Base-by-base conservation (phyloP, 2,888 invertebrate species). In the Sarcophaga caerulescens region DNA sequence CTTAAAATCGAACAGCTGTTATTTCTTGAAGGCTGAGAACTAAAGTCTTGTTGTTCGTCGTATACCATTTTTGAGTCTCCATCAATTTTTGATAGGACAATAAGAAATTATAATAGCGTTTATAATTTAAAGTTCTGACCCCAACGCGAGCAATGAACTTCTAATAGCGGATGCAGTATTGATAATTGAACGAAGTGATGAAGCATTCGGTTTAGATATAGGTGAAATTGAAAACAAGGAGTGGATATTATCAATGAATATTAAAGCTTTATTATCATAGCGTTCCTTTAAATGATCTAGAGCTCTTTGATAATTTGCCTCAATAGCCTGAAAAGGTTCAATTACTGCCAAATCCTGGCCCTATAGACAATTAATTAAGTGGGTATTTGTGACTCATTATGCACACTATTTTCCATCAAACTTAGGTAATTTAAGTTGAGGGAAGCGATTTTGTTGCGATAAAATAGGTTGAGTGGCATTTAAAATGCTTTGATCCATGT, bases 31-130 rank as follows among this genome's bases (percentile, higher is more conserved):
- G 76, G 76, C 14, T 71, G 0, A 11, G 76, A 76, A 1, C 19
- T 75, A 44, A 81, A 75, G 45, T 81, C 81, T 63, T 70, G 73
- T 57, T 81, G 62, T 68, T 81, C 68, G 11, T 81, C 62, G 6
- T 69, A 81, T 1, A 74, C 45, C n/a, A n/a, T 73, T 73, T 74
- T 71, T 25, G 65, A 59, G 12, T 77, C 25, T 35, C 44, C 21
- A 65, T 81, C 70, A 65, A 71, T 76, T 70, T 82, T 82, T 12
- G 47, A 52, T 45, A 82, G 59, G 14, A 76, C 52, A 59, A 76
- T 70, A 19, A 70, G 70, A 12, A 12, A 81, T 81, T 3, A 68
- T 59, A 3, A 70, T 69, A 21, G 75, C 81, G n/a, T 77, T 71
- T 21, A 81, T 71, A 3, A 77, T n/a, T 59, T 81, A 66, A 3